A percentile compares a stretch with the other conserved stretches of the same genome.
phyloP scores from a whole-genome alignment of 2,797 vertebrate genomes.

The Anguilla anguilla region DNA sequence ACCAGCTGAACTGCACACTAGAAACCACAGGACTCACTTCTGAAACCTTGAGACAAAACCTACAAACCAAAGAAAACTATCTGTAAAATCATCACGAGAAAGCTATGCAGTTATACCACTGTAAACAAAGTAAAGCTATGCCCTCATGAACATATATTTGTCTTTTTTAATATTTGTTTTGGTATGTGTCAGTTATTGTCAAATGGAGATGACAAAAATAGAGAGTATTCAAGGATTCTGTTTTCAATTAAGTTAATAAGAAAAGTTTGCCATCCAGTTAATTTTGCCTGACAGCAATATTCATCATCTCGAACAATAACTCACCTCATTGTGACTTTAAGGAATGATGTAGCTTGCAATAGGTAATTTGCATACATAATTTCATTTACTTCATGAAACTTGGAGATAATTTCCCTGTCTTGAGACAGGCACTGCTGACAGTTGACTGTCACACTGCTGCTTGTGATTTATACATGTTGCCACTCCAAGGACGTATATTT shows the following conservation, averaged over 20 bases:
- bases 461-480: not conserved
- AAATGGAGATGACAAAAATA: not conserved
- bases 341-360: not conserved
- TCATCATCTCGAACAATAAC: not conserved
- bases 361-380: conserved; percentile 14
- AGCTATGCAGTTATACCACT: not conserved
- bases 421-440: not conserved
- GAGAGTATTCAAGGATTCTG: not conserved
- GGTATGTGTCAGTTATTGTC: not conserved
- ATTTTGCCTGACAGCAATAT: conserved; percentile 13
- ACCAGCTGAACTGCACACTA: not conserved
- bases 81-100: not conserved
- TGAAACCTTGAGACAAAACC: conserved; percentile 50
- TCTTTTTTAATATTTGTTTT: not conserved
- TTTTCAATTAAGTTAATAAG: conserved; percentile 2
- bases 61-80: not conserved
- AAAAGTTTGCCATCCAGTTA: conserved; percentile 12
- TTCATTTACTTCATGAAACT: not conserved
- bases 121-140: not conserved
- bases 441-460: not conserved
- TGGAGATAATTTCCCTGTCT: not conserved
- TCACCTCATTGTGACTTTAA: conserved; percentile 9
- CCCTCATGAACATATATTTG: not conserved
- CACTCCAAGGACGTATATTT: not conserved
- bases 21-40: conserved; percentile 37